Conservation (phyloP, 2,113 vertebrate genomes). For the Dicaeum eximium region DNA sequence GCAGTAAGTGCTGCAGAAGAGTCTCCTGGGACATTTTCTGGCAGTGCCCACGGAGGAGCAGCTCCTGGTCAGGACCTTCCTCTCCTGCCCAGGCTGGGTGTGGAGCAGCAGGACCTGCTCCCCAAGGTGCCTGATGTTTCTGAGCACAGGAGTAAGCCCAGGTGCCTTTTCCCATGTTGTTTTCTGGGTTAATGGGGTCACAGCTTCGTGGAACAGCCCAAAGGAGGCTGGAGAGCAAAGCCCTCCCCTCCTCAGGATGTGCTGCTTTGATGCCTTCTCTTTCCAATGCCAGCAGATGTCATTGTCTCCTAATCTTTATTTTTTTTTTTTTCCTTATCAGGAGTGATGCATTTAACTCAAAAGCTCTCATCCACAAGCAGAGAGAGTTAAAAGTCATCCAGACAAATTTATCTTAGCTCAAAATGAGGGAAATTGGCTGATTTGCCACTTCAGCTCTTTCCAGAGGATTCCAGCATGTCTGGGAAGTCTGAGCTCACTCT, state of each 20-base stretch:
- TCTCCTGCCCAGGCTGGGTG: neutral
- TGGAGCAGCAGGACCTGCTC: neutral
- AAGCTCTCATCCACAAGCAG: constrained; percentile 1
- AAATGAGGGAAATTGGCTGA: neutral
- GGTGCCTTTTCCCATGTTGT: rapidly evolving
- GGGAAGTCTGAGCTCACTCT: neutral
- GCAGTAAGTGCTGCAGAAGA: neutral
- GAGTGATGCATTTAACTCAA: neutral
- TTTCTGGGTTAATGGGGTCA: neutral
- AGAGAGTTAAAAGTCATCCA: neutral
- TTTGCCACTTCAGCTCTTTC: neutral
- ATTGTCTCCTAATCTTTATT: constrained; percentile 56
- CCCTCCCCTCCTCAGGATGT: neutral
- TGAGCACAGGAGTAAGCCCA: neutral
- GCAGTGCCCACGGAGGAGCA: neutral
- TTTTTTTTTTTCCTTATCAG: constrained; percentile 21
- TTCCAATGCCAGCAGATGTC: constrained; percentile 57
- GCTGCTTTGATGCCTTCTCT: constrained; percentile 30
- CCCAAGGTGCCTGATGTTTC: neutral
- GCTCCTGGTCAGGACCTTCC: neutral
- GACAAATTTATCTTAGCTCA: neutral
- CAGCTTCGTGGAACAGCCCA: neutral
- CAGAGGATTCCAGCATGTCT: neutral
- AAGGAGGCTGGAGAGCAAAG: neutral
- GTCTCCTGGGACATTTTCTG: neutral